Base-by-base conservation (phyloP, 2,113 vertebrate species). In the Actenoides hombroni region DNA sequence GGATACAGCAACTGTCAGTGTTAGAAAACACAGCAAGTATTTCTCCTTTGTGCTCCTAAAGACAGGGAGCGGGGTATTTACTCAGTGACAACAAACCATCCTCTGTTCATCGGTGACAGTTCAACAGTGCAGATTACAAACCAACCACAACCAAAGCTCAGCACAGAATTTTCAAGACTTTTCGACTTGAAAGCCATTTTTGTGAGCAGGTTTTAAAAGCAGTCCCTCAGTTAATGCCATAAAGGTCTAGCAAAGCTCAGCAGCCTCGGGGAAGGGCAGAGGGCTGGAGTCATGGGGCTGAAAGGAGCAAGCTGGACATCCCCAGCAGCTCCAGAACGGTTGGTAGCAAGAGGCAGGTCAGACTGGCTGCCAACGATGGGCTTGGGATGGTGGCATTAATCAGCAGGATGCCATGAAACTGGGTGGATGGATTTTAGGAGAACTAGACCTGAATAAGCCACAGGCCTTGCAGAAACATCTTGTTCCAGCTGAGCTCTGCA, bases 221-320 rank as follows among this genome's bases (percentile, higher is more conserved):
- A 51, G 6, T 18, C 76, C 63, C 42, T 70, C 20, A 25, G 26
- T 35, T 48, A n/a, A 56, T 51, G 28, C 6, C 33, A 9, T 4
- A 19, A 26, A 46, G 0, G 1, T 11, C 54, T 40, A 17, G 4
- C 13, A 63, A 37, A 23, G 35, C 15, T 11, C 13, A 25, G 61
- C 24, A 23, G 10, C 33, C 18, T 11, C 16, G 10, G 51, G 60
- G 13, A 37, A 60, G 64, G 42, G 5, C 26, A 67, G 78, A 24
- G 9, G 16, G 57, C 17, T 51, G 16, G 14, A 9, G 40, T 9
- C 3, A 4, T 1, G 5, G 33, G 33, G 19, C 2, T 5, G 23
- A 28, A 33, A 46, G 54, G 53, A 39, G 13, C 19, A 17, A 20
- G 35, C 1, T 21, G 60, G 46, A 24, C 16, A 33, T 10, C 13